These are phyloP conservation scores for Lates calcarifer DNA, from an alignment of 2,113 vertebrate genomes.

Conservation along the genomic window DNA sequence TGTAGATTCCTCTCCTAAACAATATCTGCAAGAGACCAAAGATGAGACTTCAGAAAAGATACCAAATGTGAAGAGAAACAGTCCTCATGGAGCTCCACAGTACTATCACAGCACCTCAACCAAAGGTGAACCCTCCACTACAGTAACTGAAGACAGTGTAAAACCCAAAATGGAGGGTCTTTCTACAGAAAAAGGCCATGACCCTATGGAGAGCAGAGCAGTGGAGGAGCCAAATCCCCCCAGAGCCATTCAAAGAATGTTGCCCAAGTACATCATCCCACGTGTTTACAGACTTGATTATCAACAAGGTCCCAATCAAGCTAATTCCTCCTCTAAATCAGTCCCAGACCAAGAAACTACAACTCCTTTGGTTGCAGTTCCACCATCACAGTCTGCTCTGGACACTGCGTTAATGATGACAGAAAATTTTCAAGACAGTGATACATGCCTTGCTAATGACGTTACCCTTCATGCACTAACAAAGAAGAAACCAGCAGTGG, in stretches of 20 bases:
- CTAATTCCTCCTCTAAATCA: constrained; percentile 9
- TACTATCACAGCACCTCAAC: background rate
- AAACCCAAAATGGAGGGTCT: background rate
- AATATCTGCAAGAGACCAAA: constrained; percentile 21
- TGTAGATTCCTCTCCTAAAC: constrained; percentile 39
- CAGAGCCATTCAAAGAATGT: constrained; percentile 16
- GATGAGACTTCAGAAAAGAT: background rate
- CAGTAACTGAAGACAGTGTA: background rate
- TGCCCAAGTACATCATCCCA: constrained; percentile 58
- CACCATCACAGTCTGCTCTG: background rate
- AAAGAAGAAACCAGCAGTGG: constrained; percentile 9
- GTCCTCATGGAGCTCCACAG: background rate
- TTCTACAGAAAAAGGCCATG: background rate
- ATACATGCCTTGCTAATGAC: background rate
- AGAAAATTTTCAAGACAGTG: constrained; percentile 5
- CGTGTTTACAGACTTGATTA: constrained; percentile 24
- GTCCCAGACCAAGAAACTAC: background rate
- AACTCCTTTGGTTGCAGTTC: background rate
- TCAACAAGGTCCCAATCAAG: constrained; percentile 3
- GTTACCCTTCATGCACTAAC: background rate
- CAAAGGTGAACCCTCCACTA: background rate
- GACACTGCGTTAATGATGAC: background rate
- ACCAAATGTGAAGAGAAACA: background rate
- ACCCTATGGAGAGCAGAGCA: background rate
- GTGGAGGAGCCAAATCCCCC: background rate